Percentiles rank a stretch among this genome's conserved stretches.
These are phyloP conservation scores for Drosophila pseudotakahashii DNA, from an alignment of 2,888 invertebrate genomes.

Conservation along the genomic window DNA sequence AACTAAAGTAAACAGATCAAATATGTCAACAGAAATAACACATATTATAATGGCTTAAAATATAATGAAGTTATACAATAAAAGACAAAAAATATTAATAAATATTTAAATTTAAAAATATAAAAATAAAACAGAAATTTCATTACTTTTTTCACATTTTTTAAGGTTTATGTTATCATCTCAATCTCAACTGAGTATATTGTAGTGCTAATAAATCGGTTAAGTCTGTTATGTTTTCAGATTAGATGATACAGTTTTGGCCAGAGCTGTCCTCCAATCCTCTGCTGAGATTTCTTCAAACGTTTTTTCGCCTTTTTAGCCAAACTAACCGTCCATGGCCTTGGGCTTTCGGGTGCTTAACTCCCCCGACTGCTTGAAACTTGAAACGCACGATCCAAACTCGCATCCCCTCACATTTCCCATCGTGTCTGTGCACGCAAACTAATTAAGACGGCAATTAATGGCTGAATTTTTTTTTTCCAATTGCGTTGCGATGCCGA, in stretches of 20 bases:
- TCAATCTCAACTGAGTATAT: no score
- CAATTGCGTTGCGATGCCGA: conserved; percentile 45
- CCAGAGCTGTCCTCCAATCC: background rate
- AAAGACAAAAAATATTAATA: no score
- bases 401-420: conserved; percentile 9
- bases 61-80: no score
- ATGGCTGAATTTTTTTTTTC: conserved; percentile 26
- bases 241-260: background rate
- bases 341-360: conserved; percentile 12
- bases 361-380: conserved; percentile 12
- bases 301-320: conserved; percentile 5
- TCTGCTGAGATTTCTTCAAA: conserved; percentile 6
- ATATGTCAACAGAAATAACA: no score
- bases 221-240: background rate
- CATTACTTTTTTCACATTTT: no score
- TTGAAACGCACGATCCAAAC: conserved; percentile 25
- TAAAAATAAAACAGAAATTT: no score
- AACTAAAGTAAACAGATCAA: background rate
- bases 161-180: background rate
- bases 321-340: conserved; percentile 25
- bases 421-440: conserved; percentile 38
- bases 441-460: conserved; percentile 64
- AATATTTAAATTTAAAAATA: no score
- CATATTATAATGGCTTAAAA: no score
- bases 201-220: no score